Evolutionary conservation across 2,888 invertebrate genomes (phyloP), one percentile per base, ranked within the genome.

Genomic region (Drosophila maculinotata): DNA sequence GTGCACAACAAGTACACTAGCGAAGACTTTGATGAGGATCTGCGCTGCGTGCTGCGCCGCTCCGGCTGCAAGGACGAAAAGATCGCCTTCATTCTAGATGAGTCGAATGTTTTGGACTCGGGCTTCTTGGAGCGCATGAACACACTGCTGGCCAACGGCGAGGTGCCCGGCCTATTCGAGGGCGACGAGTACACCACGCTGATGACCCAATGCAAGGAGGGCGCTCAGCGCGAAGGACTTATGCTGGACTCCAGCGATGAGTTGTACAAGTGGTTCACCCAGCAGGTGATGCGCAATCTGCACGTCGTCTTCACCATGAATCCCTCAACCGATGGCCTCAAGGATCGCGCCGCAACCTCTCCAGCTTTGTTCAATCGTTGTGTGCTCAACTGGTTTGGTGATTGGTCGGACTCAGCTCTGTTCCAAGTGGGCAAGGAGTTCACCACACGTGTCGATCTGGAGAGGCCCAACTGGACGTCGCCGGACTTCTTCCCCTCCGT

Each of bases 271-370:
- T 99, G 99, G 99, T 99, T 99, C 92, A 99, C 99, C 0, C 97
- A 97, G 23, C 97, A 99, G 94, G 99, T 99, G 31, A 99, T 99
- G 98, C 95, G 97, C 69, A 99, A 99, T 92, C 93, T 99, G 45
- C 99, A 99, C 92, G 99, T 99, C 8, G 99, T 99, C 39, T 99
- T 99, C 92, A 99, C 99, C 0, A 99, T 99, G 99, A 99, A 99
- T 92, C 99, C 99, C 7, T 98, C 98, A 0, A 97, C 98, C 0
- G 99, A 99, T 90, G 99, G 99, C 0, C 93, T 99, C 38, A 99
- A 99, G 92, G 99, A 99, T 92, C 94, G 99, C 69, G 99, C 99
- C 0, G 98, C 99, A 8, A 99, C 99, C 0, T 99, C 99, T 4
- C 99, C 99, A 26, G 99, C 99, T 3, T 93, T 99, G 58, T 99